phyloP scores from a whole-genome alignment of 2,113 vertebrate genomes.

The Pelecanoides urinatrix region DNA sequence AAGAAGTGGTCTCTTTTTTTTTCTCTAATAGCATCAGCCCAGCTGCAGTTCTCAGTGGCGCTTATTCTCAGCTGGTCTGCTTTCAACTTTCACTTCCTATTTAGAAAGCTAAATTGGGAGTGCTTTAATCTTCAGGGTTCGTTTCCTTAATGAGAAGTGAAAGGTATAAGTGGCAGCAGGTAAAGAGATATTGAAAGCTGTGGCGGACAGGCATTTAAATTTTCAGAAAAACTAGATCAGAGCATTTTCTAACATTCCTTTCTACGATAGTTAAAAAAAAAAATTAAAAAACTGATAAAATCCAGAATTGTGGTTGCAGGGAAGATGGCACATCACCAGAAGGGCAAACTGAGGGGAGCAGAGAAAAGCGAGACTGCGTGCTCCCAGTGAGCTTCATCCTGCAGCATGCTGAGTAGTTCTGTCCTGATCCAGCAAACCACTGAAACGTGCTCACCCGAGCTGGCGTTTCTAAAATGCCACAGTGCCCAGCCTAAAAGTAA shows the following conservation, averaged over 20 bases:
- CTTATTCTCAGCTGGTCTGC: constrained; percentile 65
- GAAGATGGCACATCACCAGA: neutral
- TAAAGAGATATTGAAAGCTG: constrained; percentile 37
- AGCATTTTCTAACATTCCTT: neutral
- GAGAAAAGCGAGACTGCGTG: neutral
- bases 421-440: neutral
- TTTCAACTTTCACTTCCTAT: constrained; percentile 61
- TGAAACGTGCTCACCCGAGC: accelerated
- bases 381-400: neutral
- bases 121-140: constrained; percentile 51
- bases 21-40: constrained; percentile 46
- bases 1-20: constrained; percentile 40
- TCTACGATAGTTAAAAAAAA: neutral
- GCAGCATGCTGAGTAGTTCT: neutral
- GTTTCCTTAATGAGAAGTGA: constrained; percentile 59
- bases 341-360: neutral
- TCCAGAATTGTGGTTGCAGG: neutral
- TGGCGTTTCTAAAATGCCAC: neutral
- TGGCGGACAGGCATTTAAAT: neutral
- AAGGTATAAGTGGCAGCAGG: constrained; percentile 55
- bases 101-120: constrained; percentile 59
- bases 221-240: constrained; percentile 7
- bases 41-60: constrained; percentile 51
- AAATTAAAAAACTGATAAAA: neutral
- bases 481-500: neutral